Conservation (phyloP, 2,888 invertebrate species). For the Hydropsyche betteni region DNA sequence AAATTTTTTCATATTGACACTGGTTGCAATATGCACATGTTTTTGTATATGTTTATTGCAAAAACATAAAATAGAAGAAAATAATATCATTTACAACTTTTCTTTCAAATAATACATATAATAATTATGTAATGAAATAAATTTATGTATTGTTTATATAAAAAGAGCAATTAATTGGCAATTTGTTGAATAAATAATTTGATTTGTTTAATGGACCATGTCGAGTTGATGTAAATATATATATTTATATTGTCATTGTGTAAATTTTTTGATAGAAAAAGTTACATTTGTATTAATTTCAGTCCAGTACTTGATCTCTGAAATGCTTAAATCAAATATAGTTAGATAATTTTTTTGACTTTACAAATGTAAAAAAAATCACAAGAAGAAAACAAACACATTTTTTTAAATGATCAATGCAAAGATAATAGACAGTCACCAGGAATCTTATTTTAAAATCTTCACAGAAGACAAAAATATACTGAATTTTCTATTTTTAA, state of each 20-base stretch:
- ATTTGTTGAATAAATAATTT: too few relatives aligned
- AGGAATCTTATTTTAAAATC: slow-evolving; percentile 55
- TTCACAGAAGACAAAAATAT: slow-evolving; percentile 65
- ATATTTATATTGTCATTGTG: not conserved
- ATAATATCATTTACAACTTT: slow-evolving; percentile 25
- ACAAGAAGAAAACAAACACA: slow-evolving; percentile 38
- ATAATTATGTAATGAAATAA: too few relatives aligned
- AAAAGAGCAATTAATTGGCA: too few relatives aligned
- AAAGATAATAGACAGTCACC: slow-evolving; percentile 51
- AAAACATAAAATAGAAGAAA: slow-evolving; percentile 4
- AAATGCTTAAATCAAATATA: slow-evolving; percentile 48
- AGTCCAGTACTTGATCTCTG: slow-evolving; percentile 53
- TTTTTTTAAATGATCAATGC: slow-evolving; percentile 37
- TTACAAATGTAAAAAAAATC: slow-evolving; percentile 39
- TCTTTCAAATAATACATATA: too few relatives aligned
- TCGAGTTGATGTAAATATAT: not conserved
- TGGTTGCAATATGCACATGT: slow-evolving; percentile 47
- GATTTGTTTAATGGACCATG: not conserved
- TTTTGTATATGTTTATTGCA: not conserved
- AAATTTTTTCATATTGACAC: slow-evolving; percentile 57
- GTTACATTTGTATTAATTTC: slow-evolving; percentile 12
- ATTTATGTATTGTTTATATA: too few relatives aligned
- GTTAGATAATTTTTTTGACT: slow-evolving; percentile 39
- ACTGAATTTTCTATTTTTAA: slow-evolving; percentile 61
- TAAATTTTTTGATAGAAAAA: not conserved